Conservation (phyloP, 2,888 invertebrate species). For the Drosophila putrida region DNA sequence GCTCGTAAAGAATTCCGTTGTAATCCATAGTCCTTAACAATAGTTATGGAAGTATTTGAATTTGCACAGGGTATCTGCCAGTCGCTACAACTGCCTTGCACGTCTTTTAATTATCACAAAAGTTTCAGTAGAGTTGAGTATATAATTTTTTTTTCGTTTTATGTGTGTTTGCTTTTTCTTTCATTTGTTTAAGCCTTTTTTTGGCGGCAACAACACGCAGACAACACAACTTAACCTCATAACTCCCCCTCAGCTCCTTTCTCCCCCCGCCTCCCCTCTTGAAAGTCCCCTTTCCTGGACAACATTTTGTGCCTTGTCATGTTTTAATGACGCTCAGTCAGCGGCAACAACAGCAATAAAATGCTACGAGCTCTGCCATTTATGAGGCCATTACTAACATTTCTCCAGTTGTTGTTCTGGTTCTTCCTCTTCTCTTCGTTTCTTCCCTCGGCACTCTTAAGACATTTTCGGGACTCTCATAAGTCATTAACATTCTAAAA, state of each 20-base stretch:
- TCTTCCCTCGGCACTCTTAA: slow-evolving; percentile 34
- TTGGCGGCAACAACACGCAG: slow-evolving; percentile 45
- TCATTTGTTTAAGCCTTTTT: slow-evolving; percentile 60
- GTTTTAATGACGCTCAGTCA: slow-evolving; percentile 72
- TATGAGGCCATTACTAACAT: slow-evolving; percentile 69
- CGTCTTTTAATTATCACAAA: slow-evolving; percentile 75
- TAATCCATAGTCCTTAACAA: too few species aligned
- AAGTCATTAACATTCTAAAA: slow-evolving; percentile 80
- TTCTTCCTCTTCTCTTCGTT: slow-evolving; percentile 4
- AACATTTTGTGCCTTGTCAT: slow-evolving; percentile 68
- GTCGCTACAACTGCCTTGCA: background rate
- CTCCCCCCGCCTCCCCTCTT: too few species aligned
- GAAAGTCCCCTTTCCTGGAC: background rate
- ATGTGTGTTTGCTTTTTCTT: slow-evolving; percentile 49
- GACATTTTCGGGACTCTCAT: slow-evolving; percentile 64
- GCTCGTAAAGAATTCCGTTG: too few species aligned
- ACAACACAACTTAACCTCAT: slow-evolving; percentile 35
- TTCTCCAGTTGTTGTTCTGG: slow-evolving; percentile 34
- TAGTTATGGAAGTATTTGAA: background rate
- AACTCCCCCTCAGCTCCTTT: background rate
- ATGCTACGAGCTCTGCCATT: slow-evolving; percentile 64
- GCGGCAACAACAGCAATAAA: slow-evolving; percentile 71
- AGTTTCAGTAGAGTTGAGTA: slow-evolving; percentile 37
- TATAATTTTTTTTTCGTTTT: slow-evolving; percentile 43
- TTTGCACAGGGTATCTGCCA: slow-evolving; percentile 2